These are phyloP conservation scores for Mamestra brassicae DNA, from an alignment of 2,888 invertebrate genomes.

Conservation along the genomic window DNA sequence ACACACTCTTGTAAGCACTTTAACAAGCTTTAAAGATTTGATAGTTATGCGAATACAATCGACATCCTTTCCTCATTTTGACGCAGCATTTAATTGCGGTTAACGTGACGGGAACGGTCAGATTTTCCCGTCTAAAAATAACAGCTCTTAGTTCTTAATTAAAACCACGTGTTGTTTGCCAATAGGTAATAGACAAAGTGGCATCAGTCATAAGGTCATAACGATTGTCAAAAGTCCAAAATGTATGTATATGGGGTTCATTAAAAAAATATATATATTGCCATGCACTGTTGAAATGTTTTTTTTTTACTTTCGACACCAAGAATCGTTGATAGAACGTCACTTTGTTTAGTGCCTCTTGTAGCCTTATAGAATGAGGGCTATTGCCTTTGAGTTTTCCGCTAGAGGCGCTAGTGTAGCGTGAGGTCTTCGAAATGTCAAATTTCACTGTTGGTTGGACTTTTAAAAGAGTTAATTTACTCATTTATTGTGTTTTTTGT, in stretches of 20 bases:
- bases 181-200: not conserved
- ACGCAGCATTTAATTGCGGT: conserved; percentile 4
- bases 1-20: not conserved
- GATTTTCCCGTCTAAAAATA: conserved; percentile 4
- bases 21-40: not conserved
- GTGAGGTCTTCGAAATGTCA: no score
- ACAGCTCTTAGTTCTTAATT: not conserved
- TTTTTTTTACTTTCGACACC: not conserved
- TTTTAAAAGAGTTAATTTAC: no score
- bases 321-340: not conserved
- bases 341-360: no score
- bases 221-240: not conserved
- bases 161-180: not conserved
- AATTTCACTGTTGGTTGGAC: no score
- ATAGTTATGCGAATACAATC: not conserved
- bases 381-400: no score
- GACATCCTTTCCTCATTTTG: conserved; percentile 14
- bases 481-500: no score
- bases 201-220: no score
- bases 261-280: not conserved
- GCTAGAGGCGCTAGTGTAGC: no score
- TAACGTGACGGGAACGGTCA: not conserved
- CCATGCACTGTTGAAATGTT: not conserved
- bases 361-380: no score
- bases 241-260: not conserved